Evolutionary conservation across 37 sponge, comb jelly and placozoan species (phyloP), one percentile per base, ranked within the genome.

Genomic region (Amphimedon queenslandica): DNA sequence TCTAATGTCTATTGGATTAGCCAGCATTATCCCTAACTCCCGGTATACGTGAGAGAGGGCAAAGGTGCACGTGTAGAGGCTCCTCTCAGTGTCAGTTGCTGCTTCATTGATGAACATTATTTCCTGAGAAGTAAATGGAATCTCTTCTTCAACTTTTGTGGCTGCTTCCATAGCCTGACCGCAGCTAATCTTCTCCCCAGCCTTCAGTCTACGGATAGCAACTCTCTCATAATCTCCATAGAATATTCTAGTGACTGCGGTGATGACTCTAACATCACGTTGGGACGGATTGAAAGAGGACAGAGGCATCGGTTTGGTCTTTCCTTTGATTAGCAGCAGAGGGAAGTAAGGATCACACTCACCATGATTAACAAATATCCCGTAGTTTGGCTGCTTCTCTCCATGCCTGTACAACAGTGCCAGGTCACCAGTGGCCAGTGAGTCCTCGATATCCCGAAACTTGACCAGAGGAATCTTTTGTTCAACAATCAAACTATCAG

Each of bases 241-340:
- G 41, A 84, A 84, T 5, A 89, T 84, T 29, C 90, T 70, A 13
- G 90, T 75, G 40, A 51, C 71, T 11, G 90, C 90, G 34, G 85
- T 74, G 4, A 80, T 71, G 35, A 69, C 41, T 16, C 78, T 71
- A 0, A 77, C 86, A 28, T 84, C 33, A 2, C 82, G 39, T 24
- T 1, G 32, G 4, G 63, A 21, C 37, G 74, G 74, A 23, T 42
- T 32, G 63, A 90, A 77, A 27, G 73, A 70, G 4, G 25, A 35
- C 13, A 67, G 31, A 20, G 57, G 65, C 41, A 90, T 40, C 25
- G 81, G 76, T 61, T 77, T 90, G 24, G 91, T 80, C 57, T 66
- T 90, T 2, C 86, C 86, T 70, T 85, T 81, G 42, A 90, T 6
- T 32, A 85, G 68, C 34, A 89, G 41, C 41, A 80, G 67, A 3